Conservation (phyloP, 1,140 invertebrate species). For the Drosophila busckii region DNA sequence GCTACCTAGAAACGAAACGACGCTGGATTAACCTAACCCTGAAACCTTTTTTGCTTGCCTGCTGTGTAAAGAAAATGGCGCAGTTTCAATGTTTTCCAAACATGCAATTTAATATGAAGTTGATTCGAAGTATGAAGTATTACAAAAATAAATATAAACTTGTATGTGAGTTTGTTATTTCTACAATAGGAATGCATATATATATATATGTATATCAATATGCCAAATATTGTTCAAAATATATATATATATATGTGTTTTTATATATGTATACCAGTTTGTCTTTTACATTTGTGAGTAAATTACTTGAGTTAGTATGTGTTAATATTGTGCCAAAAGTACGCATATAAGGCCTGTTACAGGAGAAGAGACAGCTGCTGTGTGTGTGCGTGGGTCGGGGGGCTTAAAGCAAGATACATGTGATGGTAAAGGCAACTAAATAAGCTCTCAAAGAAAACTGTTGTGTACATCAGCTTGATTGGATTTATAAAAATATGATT, state of each 20-base stretch:
- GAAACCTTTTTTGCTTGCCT: not conserved
- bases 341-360: constrained; percentile 16
- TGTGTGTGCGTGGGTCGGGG: constrained; percentile 8
- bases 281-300: constrained; percentile 1
- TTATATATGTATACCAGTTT: constrained; percentile 8
- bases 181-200: constrained; percentile 72
- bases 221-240: constrained; percentile 53
- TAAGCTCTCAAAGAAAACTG: constrained; percentile 11
- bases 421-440: constrained; percentile 32
- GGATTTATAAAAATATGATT: constrained; percentile 62
- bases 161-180: constrained; percentile 69
- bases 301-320: constrained; percentile 6
- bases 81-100: constrained; percentile 28
- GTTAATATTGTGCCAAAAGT: constrained; percentile 42
- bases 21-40: not conserved
- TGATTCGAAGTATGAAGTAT: constrained; percentile 48
- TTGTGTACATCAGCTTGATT: constrained; percentile 33
- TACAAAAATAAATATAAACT: constrained; percentile 77
- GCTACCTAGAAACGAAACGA: no score
- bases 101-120: constrained; percentile 65
- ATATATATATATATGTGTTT: constrained; percentile 31
- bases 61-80: constrained; percentile 1
- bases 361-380: constrained; percentile 22
- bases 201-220: constrained; percentile 50
- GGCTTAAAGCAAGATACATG: constrained; percentile 4